phyloP scores from a whole-genome alignment of 2,113 vertebrate genomes.

The Mellivora capensis region DNA sequence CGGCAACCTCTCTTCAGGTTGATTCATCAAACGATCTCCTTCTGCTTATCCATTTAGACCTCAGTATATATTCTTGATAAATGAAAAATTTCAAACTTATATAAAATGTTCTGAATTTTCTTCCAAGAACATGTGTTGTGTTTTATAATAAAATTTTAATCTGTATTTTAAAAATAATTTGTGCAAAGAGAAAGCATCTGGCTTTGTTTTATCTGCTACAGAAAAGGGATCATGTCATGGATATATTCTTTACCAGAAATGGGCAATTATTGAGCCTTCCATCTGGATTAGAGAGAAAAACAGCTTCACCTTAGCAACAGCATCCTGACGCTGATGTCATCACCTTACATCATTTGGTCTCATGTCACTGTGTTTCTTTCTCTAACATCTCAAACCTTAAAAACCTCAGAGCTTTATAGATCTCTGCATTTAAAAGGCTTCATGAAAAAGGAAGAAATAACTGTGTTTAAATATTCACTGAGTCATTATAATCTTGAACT shows the following conservation, averaged over 20 bases:
- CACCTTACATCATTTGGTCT: constrained; percentile 41
- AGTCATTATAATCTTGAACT: constrained; percentile 55
- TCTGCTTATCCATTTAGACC: background rate
- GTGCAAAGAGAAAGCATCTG: constrained; percentile 54
- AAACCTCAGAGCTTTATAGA: background rate
- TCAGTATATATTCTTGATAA: background rate
- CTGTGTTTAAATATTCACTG: constrained; percentile 49
- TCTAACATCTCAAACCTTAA: constrained; percentile 12
- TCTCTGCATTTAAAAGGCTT: constrained; percentile 30
- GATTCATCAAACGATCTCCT: background rate
- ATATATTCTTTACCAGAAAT: constrained; percentile 56
- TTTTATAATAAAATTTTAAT: constrained; percentile 43
- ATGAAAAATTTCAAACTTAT: constrained; percentile 14
- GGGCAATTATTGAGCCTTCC: constrained; percentile 49
- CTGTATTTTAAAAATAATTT: constrained; percentile 52
- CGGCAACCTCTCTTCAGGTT: background rate
- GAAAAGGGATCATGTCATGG: constrained; percentile 17
- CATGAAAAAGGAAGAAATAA: constrained; percentile 33
- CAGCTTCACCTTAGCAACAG: constrained; percentile 60
- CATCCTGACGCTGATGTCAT: background rate
- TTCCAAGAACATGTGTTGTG: constrained; percentile 24
- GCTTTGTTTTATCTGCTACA: constrained; percentile 57
- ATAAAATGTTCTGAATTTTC: background rate
- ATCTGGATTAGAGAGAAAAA: constrained; percentile 53
- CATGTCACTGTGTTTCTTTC: constrained; percentile 28